Percentiles rank a stretch among this genome's conserved stretches.
Conservation (phyloP, 2,113 vertebrate species). For the Petromus typicus region DNA sequence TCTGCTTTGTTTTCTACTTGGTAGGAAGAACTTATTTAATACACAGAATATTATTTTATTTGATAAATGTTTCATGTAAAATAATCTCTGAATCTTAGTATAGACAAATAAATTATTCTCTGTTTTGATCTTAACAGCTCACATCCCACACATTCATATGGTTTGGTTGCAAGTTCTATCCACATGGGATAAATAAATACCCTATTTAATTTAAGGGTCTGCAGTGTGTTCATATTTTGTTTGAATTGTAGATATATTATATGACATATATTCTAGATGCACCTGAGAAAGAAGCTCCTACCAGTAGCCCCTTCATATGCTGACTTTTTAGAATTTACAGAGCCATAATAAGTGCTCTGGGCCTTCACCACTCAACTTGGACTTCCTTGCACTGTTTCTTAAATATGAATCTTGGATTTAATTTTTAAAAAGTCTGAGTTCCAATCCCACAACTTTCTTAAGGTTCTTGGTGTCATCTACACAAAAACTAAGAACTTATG, state of each 20-base stretch:
- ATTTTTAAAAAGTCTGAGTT: background rate
- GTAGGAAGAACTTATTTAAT: too few relatives aligned
- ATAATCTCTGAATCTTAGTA: too few relatives aligned
- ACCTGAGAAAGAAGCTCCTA: background rate
- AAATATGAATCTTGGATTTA: background rate
- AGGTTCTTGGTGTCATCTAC: background rate
- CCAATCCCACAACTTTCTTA: background rate
- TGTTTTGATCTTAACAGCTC: background rate
- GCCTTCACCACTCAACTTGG: background rate
- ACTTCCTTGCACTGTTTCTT: background rate
- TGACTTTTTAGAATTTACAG: constrained; percentile 16
- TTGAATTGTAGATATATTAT: constrained; percentile 3
- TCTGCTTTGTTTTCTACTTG: too few relatives aligned
- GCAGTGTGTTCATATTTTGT: background rate
- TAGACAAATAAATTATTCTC: background rate
- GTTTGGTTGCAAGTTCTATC: background rate
- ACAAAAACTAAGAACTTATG: background rate
- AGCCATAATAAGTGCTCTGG: background rate
- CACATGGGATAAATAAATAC: background rate
- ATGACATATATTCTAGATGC: background rate
- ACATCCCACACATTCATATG: background rate
- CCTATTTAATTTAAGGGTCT: background rate
- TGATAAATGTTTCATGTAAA: too few relatives aligned
- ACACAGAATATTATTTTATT: too few relatives aligned
- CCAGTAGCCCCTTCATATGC: background rate